Evolutionary conservation across 2,888 invertebrate genomes (phyloP).

Genomic region (Philereme vetulata): DNA sequence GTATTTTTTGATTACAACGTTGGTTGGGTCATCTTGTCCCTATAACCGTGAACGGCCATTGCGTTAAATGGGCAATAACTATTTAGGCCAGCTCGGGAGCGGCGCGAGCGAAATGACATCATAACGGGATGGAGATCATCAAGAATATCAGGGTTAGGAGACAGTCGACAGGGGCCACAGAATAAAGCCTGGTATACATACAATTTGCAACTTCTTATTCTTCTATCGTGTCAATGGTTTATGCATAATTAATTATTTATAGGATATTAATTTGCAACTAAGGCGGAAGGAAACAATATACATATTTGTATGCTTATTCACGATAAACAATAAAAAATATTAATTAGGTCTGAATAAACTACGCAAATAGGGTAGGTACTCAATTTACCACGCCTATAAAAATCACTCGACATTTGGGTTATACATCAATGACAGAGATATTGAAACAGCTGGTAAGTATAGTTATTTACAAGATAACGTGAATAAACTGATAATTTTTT

Average conservation of each 20-base stretch:
- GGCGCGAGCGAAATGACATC: neutral
- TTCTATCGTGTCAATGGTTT: no score
- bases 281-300: no score
- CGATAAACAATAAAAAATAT: no score
- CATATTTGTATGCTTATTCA: no score
- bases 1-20: neutral
- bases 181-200: no score
- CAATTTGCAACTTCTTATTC: no score
- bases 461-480: neutral
- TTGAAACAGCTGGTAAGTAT: slow-evolving; percentile 3
- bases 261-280: no score
- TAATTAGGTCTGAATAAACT: no score
- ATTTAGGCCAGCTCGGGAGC: neutral
- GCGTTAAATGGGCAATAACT: neutral
- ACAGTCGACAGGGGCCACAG: no score
- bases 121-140: neutral
- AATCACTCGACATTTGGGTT: neutral
- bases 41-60: neutral
- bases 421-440: neutral
- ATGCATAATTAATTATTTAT: no score
- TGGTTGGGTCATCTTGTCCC: neutral
- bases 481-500: slow-evolving; percentile 1
- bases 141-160: neutral
- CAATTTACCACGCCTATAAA: neutral
- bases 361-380: no score